phyloP scores from a whole-genome alignment of 2,888 invertebrate genomes.

The Ophion slaviceki region DNA sequence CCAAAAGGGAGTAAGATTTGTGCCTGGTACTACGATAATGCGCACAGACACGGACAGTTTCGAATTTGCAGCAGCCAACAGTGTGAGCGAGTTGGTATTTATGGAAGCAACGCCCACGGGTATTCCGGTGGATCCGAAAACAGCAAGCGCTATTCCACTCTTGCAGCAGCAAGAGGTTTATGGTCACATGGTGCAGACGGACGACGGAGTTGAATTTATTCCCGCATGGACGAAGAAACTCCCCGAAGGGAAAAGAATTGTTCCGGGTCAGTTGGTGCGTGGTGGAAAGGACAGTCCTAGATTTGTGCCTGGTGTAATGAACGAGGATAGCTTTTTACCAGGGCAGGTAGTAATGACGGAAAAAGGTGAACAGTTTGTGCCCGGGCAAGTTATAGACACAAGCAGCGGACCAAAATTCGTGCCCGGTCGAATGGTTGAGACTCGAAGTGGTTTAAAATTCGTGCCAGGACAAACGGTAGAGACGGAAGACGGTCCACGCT shows the following conservation, averaged over 20 bases:
- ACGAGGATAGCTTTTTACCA: conserved; percentile 88
- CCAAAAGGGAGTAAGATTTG: conserved; percentile 86
- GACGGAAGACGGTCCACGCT: conserved; percentile 89
- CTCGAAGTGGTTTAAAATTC: conserved; percentile 87
- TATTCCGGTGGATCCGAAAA: conserved; percentile 85
- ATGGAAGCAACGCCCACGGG: conserved; percentile 85
- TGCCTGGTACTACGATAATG: conserved; percentile 86
- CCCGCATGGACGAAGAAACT: conserved; percentile 84
- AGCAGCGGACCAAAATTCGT: conserved; percentile 89
- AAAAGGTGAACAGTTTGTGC: conserved; percentile 89
- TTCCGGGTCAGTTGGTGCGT: conserved; percentile 87
- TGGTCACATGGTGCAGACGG: conserved; percentile 88
- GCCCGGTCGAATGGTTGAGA: conserved; percentile 91
- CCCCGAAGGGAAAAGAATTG: conserved; percentile 86
- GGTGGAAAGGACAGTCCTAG: conserved; percentile 87
- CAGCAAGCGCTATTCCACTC: conserved; percentile 85
- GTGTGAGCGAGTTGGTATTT: conserved; percentile 86
- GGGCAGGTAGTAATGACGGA: conserved; percentile 89
- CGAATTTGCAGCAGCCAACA: conserved; percentile 86
- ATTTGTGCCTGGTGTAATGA: conserved; percentile 89
- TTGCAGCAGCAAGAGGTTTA: conserved; percentile 84
- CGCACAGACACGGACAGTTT: conserved; percentile 83
- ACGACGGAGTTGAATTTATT: conserved; percentile 88
- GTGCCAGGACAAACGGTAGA: conserved; percentile 90
- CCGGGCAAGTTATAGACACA: conserved; percentile 90